phyloP scores from a whole-genome alignment of 2,113 vertebrate genomes.

The Catharus bicknelli region DNA sequence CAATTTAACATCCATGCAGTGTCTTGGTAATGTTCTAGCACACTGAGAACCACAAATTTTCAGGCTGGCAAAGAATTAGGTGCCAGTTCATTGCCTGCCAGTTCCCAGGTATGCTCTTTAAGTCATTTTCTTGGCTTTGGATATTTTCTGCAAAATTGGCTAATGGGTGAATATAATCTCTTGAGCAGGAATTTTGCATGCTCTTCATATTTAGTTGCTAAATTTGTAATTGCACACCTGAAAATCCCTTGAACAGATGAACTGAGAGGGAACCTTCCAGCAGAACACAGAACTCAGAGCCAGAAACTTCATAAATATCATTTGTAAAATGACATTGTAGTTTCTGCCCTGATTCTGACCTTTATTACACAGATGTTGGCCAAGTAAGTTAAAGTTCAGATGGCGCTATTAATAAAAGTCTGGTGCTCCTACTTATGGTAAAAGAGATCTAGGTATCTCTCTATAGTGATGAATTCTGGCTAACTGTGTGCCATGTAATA shows the following conservation, averaged over 20 bases:
- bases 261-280: background rate
- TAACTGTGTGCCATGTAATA: background rate
- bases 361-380: background rate
- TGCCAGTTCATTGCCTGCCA: background rate
- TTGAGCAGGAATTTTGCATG: background rate
- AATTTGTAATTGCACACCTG: background rate
- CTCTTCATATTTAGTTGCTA: background rate
- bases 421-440: background rate
- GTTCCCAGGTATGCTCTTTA: background rate
- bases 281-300: fast-evolving
- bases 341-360: background rate
- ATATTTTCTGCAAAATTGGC: background rate
- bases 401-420: background rate
- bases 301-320: background rate
- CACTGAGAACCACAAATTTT: background rate
- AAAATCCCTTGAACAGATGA: background rate
- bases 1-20: background rate
- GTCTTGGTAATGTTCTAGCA: background rate
- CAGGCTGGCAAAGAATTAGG: background rate
- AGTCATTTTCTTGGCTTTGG: background rate
- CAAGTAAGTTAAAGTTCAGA: background rate
- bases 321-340: background rate
- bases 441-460: background rate
- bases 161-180: background rate
- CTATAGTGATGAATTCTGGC: background rate